Evolutionary conservation across 1,140 invertebrate genomes (phyloP), one percentile per base, ranked within the genome.

Genomic region (Lordiphosa clarofinis): DNA sequence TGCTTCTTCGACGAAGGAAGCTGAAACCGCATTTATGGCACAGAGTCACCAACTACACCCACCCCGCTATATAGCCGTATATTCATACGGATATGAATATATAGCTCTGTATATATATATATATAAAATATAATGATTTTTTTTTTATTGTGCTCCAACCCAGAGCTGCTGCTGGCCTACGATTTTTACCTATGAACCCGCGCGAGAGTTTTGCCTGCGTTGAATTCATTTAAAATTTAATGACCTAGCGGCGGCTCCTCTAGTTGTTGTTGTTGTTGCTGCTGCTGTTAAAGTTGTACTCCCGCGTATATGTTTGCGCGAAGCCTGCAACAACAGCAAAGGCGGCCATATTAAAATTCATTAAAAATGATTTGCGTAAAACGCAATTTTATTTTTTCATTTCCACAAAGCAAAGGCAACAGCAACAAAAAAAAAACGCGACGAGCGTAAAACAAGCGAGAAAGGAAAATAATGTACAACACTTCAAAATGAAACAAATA

Each of bases 341-440:
- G 46, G 24, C 11, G 36, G 63, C 73, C 46, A 86, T 84, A 86
- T 84, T 86, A 84, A 86, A 84, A 84, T 86, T 84, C 79, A 84
- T 84, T 84, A 84, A 84, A 84, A 84, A 84, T 84, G 79, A 84
- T 84, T 84, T 84, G 78, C 78, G 79, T 84, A 86, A 84, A 84
- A 84, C 73, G 78, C 65, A 82, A 82, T 82, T 82, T 82, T 84
- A 84, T 82, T 82, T 81, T 81, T 72, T 60, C 56, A 82, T 56
- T 60, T 58, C 49, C 65, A 44, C 44, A 54, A 46, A 47, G 38
- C 49, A 36, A 48, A 19, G 40, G 3, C 9, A 42, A 40, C 33
- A 52, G 35, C 9, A 50, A 39, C 39, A 19, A 9, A 36, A 6
- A 39, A 6, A 6, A 19, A 73, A 56, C 54, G 54, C 49, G 36